Evolutionary conservation across 2,113 vertebrate genomes (phyloP), one percentile per base, ranked within the genome.

Genomic region (Pseudorhombus dupliciocellatus): DNA sequence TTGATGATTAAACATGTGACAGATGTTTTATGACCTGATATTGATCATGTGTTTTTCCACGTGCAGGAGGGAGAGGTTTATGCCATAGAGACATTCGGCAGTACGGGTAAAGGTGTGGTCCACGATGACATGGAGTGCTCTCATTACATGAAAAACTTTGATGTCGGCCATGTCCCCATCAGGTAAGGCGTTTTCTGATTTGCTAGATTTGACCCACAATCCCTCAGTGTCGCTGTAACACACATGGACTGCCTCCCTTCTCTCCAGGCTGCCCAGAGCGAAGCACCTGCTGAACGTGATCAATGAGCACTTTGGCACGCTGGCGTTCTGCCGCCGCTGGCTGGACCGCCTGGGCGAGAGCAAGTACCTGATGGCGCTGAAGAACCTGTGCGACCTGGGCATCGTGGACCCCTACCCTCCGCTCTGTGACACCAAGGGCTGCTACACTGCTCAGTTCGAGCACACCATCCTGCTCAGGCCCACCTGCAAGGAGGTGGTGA

Each of bases 111-210:
- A 92, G 98, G 97, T 0, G 94, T 99, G 79, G 98, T 99, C 55
- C 97, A 99, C n/a, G 98, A 99, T 44, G 98, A 99, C 84, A 99
- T 99, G 98, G 98, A 99, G 84, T 99, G 98, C 83, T 99, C 98
- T 22, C 98, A 99, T 90, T 99, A 99, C 54, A 99, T 99, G 98
- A 99, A 99, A 88, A 99, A 99, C 92, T 99, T 99, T 28, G 98
- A 99, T 75, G 95, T 99, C 46, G 98, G 98, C 68, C 97, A 99
- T n/a, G 97, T 99, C 77, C 97, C 98, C 74, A 98, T 99, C 91
- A 97, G 97, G 98, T 98, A 44, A 42, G 18, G 21, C 10, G 12
- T 37, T 37, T 48, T 48, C 46, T 52, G 9, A 21, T 24, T 22
- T 18, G 15, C 42, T 46, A 16, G 1, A 46, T 18, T 18, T 46